phyloP scores from a whole-genome alignment of 2,797 vertebrate species.

The Tapera naevia region DNA sequence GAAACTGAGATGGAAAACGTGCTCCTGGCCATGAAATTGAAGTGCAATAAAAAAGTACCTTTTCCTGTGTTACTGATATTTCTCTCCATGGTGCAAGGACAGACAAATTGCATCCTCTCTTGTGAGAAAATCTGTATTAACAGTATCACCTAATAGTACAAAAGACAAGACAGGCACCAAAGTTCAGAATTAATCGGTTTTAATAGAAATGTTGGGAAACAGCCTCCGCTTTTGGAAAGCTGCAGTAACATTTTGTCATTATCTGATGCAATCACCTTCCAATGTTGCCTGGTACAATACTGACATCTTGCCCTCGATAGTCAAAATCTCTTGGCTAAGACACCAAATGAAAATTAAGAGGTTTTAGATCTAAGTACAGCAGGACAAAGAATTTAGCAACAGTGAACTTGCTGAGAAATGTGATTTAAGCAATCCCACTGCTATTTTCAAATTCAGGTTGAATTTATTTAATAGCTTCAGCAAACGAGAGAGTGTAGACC shows the following conservation, averaged over 20 bases:
- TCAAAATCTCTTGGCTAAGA: conserved; percentile 23
- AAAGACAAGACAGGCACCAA: neutral
- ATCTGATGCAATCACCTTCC: conserved; percentile 1
- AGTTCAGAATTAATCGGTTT: neutral
- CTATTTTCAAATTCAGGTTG: conserved; percentile 33
- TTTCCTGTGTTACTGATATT: neutral
- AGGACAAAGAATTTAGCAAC: conserved; percentile 2
- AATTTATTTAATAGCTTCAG: conserved; percentile 1
- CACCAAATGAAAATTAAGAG: neutral
- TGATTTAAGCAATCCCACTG: conserved; percentile 29
- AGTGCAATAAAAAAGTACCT: neutral
- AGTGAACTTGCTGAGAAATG: neutral
- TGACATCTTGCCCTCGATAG: conserved; percentile 54
- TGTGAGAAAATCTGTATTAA: neutral
- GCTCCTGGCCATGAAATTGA: neutral
- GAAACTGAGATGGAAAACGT: neutral
- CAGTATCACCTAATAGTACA: neutral
- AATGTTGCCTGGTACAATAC: conserved; percentile 10
- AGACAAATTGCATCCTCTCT: neutral
- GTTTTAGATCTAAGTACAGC: neutral
- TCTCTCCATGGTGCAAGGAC: neutral
- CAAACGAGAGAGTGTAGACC: neutral
- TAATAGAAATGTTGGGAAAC: neutral
- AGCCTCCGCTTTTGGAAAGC: neutral
- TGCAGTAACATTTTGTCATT: neutral